These are phyloP conservation scores for Aplysina aerophoba DNA, from an alignment of 37 sponge, comb jelly and placozoan species.

Conservation along the genomic window DNA sequence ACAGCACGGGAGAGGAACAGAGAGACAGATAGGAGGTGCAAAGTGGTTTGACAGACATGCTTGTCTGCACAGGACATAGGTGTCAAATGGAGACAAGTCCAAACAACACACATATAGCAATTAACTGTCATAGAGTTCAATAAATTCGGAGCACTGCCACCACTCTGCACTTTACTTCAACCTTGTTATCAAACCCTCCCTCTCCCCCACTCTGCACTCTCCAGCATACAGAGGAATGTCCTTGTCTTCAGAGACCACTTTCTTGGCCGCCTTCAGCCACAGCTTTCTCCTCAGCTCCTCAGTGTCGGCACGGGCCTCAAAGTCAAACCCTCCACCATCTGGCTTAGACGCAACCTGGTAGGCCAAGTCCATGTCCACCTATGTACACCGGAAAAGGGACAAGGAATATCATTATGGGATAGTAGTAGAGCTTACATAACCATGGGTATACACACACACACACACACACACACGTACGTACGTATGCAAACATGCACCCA, in stretches of 20 bases:
- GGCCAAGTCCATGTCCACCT: conserved; percentile 78
- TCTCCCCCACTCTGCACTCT: not conserved
- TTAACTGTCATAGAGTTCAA: no score
- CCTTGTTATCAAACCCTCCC: not conserved
- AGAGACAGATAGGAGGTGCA: not conserved
- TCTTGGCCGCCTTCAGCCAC: conserved; percentile 92
- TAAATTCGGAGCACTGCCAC: no score
- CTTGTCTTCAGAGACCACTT: conserved; percentile 81
- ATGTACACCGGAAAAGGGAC: not conserved
- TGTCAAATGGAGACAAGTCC: no score
- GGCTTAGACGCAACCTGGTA: conserved; percentile 54
- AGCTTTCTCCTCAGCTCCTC: conserved; percentile 83
- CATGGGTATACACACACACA: not conserved
- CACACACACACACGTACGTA: not conserved
- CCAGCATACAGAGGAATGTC: conserved; percentile 70
- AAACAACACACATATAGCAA: no score
- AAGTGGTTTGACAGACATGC: no score
- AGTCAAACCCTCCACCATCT: conserved; percentile 9
- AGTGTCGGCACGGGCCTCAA: conserved; percentile 7
- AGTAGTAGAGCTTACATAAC: not conserved
- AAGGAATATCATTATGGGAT: not conserved
- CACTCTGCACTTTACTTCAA: no score
- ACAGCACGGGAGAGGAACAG: not conserved
- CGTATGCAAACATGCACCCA: conserved; percentile 18
- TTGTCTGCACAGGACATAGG: no score